These are phyloP conservation scores for Atherinosoma microstoma DNA, from an alignment of 2,797 vertebrate genomes.

Conservation along the genomic window DNA sequence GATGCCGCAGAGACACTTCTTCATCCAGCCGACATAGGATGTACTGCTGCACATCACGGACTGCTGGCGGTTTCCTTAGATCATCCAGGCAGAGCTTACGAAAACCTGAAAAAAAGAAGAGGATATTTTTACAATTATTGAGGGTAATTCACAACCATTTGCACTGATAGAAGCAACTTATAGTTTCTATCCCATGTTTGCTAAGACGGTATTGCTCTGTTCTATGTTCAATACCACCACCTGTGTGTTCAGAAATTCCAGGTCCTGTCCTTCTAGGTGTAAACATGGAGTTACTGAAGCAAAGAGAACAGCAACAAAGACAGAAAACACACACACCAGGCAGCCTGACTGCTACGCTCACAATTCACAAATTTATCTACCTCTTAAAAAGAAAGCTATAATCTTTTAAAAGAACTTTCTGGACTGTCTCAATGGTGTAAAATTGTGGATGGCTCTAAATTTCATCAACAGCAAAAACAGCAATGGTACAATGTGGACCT, in stretches of 20 bases:
- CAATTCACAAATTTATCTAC: too few relatives aligned
- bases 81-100: conserved; percentile 86
- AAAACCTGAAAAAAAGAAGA: conserved; percentile 76
- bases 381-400: too few relatives aligned
- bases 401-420: too few relatives aligned
- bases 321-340: too few relatives aligned
- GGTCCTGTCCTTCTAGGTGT: neutral
- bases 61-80: conserved; percentile 80
- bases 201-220: neutral
- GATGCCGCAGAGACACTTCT: conserved; percentile 81
- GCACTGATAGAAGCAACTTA: too few relatives aligned
- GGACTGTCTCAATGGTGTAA: too few relatives aligned
- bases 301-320: neutral
- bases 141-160: too few relatives aligned
- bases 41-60: conserved; percentile 87
- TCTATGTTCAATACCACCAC: neutral
- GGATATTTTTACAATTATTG: neutral
- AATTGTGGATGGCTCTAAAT: too few relatives aligned
- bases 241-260: neutral
- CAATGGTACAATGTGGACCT: too few relatives aligned
- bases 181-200: too few relatives aligned
- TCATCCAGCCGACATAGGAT: conserved; percentile 85
- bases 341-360: too few relatives aligned
- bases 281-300: neutral
- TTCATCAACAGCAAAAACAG: too few relatives aligned